A percentile compares a stretch with the other conserved stretches of the same genome.
Evolutionary conservation across 2,113 vertebrate species (phyloP).

Genomic region (Uria aalge): DNA sequence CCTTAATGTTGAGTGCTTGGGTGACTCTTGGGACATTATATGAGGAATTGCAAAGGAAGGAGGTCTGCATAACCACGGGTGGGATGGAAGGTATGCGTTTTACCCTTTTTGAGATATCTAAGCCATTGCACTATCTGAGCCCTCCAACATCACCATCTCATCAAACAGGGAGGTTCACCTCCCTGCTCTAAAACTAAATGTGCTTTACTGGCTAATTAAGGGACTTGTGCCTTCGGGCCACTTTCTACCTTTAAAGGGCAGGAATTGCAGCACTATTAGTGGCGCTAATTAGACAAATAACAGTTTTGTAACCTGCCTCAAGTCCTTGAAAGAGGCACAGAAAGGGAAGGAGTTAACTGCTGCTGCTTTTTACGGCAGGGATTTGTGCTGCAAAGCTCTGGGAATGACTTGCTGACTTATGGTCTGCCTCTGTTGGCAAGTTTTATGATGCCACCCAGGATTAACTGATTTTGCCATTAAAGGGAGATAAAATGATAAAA

Average conservation of each 20-base stretch:
- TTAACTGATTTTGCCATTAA: conserved; percentile 3
- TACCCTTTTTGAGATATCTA: not conserved
- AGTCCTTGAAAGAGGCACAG: not conserved
- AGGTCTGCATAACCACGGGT: not conserved
- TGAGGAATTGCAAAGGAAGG: not conserved
- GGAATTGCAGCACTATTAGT: not conserved
- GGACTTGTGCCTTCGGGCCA: not conserved
- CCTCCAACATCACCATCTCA: not conserved
- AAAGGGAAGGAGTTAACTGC: not conserved
- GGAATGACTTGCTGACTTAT: not conserved
- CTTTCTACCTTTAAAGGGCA: not conserved
- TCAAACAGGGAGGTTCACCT: not conserved
- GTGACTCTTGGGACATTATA: not conserved
- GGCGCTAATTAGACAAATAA: not conserved
- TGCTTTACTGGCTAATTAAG: not conserved
- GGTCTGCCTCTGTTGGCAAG: not conserved
- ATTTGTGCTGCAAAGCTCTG: not conserved
- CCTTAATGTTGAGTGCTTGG: not conserved
- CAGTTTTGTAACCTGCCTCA: not conserved
- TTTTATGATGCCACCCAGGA: not conserved
- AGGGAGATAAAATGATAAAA: conserved; percentile 15
- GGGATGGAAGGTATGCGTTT: not conserved
- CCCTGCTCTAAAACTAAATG: not conserved
- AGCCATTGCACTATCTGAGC: not conserved
- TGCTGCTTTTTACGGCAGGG: not conserved